These are phyloP conservation scores for Panorpa germanica DNA, from an alignment of 2,888 invertebrate species.

Conservation along the genomic window DNA sequence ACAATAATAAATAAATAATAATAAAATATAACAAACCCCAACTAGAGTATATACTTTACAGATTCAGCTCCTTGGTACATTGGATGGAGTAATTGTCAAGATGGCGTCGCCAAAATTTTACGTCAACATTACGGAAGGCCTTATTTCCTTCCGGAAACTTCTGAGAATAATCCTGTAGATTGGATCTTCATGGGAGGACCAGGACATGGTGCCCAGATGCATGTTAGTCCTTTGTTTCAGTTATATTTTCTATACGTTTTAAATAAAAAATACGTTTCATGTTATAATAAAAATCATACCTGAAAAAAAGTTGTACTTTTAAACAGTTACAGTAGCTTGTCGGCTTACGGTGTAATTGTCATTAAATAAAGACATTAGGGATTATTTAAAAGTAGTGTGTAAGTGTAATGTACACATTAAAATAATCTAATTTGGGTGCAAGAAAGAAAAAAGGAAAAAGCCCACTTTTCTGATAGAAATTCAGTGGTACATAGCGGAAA, in stretches of 20 bases:
- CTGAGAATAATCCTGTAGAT: conserved; percentile 78
- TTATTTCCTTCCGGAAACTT: conserved; percentile 71
- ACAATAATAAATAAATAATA: no score
- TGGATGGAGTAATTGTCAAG: conserved; percentile 87
- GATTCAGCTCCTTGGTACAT: conserved; percentile 37
- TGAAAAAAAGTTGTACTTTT: no score
- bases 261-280: neutral
- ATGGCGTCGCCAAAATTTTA: conserved; percentile 55
- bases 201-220: conserved; percentile 89
- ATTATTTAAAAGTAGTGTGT: no score
- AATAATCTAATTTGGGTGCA: no score
- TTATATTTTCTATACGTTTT: neutral
- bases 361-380: conserved; percentile 1
- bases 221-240: conserved; percentile 40
- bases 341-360: no score
- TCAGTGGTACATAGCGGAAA: no score
- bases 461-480: no score
- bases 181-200: conserved; percentile 97
- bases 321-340: no score
- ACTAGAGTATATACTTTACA: conserved; percentile 10
- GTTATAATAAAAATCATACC: neutral
- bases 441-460: no score
- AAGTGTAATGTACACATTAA: no score
- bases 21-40: neutral
- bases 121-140: conserved; percentile 64